Evolutionary conservation across 2,797 vertebrate genomes (phyloP), one percentile per base, ranked within the genome.

Genomic region (Microctenopoma stevenorrisi): DNA sequence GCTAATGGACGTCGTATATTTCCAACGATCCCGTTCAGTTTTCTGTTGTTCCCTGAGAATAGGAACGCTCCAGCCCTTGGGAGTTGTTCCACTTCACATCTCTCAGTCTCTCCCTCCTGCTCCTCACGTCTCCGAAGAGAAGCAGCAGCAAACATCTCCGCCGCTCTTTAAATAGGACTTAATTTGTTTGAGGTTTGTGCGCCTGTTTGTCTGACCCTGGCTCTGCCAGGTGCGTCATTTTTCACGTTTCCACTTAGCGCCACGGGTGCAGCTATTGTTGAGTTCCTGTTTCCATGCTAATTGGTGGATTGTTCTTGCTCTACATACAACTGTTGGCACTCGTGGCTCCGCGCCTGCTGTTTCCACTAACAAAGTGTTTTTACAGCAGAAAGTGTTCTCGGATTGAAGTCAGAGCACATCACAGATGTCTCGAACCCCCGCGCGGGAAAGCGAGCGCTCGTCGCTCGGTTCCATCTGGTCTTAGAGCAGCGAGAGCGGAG

Each of bases 51-150:
- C 64, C 66, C 64, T 54, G 65, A 70, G 72, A 78, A 78, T 84
- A 83, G 72, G 77, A 84, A 83, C 56, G 43, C 62, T 64, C 43
- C 8, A 68, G 61, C 88, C 83, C 85, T 22, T 68, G 89, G 82
- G 90, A 91, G 83, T 86, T 82, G 86, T 76, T 90, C 87, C 77
- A 87, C 88, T 90, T 92, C 74, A 76, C 72, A 78, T 83, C 62
- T 64, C 77, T 79, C 76, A 67, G 73, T 72, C 42, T 71, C 59
- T 83, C 62, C 25, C 47, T 56, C 51, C 50, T n/a, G 40, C 75
- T 76, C 72, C 5, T 33, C 28, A 4, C 30, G 13, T 65, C 58
- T 81, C 50, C 40, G 48, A 52, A 64, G 65, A 66, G 72, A 67
- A 64, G 58, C 42, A 26, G 40, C 22, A 37, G 68, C 55, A 60